phyloP scores from a whole-genome alignment of 2,113 vertebrate species.

The Zosterops borbonicus region DNA sequence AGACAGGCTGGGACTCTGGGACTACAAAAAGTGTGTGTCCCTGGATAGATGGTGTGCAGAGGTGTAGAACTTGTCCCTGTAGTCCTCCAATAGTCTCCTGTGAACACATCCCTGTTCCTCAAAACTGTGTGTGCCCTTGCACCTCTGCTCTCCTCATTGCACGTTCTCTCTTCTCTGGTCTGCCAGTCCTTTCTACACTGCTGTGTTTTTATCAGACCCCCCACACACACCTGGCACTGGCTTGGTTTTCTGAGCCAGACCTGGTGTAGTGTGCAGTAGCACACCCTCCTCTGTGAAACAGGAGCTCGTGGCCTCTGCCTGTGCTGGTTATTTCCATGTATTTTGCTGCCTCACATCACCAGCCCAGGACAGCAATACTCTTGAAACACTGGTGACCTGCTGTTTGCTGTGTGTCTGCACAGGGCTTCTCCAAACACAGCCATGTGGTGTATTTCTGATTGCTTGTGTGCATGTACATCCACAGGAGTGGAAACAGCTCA shows the following conservation, averaged over 20 bases:
- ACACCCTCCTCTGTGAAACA: neutral
- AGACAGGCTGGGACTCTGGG: neutral
- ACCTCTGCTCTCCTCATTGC: neutral
- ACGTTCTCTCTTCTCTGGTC: neutral
- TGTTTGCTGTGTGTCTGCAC: neutral
- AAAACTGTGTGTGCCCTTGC: neutral
- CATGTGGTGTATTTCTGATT: neutral
- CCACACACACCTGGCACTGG: neutral
- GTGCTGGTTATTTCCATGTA: neutral
- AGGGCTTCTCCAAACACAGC: neutral
- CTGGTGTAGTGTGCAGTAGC: neutral
- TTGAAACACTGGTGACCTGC: neutral
- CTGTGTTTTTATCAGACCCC: neutral
- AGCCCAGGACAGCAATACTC: neutral
- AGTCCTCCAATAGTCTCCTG: neutral
- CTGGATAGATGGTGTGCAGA: neutral
- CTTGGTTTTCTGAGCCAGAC: neutral
- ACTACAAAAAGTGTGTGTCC: neutral
- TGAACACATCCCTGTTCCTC: neutral
- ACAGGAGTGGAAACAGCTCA: neutral
- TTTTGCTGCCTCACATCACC: neutral
- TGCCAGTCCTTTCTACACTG: neutral
- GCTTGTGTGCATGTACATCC: neutral
- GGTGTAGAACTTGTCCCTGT: neutral
- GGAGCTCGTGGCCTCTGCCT: neutral